These are phyloP conservation scores for Drosophila kanapiae DNA, from an alignment of 1,140 invertebrate species.

Conservation along the genomic window DNA sequence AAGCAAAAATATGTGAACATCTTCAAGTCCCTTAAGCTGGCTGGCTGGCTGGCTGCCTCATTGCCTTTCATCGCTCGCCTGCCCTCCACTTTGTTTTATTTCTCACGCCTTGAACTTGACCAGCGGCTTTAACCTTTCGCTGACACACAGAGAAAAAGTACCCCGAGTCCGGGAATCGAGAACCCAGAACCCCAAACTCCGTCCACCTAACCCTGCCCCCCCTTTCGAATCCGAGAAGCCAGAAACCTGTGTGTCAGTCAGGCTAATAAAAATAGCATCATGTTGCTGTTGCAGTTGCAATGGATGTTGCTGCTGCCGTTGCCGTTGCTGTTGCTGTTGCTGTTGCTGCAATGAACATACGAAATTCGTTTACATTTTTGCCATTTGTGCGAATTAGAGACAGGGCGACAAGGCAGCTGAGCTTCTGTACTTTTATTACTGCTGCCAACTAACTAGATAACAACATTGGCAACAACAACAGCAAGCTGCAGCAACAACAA, in stretches of 20 bases:
- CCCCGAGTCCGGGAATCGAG: neutral
- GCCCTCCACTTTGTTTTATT: constrained; percentile 34
- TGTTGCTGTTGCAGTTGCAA: constrained; percentile 38
- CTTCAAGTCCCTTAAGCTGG: no score
- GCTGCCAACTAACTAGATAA: constrained; percentile 27
- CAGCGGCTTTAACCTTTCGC: constrained; percentile 41
- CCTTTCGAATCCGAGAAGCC: neutral
- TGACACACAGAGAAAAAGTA: constrained; percentile 26
- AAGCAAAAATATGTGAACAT: no score
- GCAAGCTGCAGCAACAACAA: constrained; percentile 22
- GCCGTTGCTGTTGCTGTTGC: constrained; percentile 8
- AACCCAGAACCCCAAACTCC: constrained; percentile 3
- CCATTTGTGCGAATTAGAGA: constrained; percentile 78
- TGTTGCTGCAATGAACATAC: constrained; percentile 60
- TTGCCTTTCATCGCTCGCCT: neutral
- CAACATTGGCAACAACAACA: constrained; percentile 29
- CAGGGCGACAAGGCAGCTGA: constrained; percentile 39
- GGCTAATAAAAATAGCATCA: constrained; percentile 76
- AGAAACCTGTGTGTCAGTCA: constrained; percentile 37
- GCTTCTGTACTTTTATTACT: constrained; percentile 57
- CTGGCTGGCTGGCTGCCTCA: no score
- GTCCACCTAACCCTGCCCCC: neutral
- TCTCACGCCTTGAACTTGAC: constrained; percentile 57
- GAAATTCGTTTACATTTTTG: constrained; percentile 78
- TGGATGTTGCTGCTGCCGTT: constrained; percentile 7